Conservation (phyloP, 2,797 vertebrate species). For the Malurus leucopterus region DNA sequence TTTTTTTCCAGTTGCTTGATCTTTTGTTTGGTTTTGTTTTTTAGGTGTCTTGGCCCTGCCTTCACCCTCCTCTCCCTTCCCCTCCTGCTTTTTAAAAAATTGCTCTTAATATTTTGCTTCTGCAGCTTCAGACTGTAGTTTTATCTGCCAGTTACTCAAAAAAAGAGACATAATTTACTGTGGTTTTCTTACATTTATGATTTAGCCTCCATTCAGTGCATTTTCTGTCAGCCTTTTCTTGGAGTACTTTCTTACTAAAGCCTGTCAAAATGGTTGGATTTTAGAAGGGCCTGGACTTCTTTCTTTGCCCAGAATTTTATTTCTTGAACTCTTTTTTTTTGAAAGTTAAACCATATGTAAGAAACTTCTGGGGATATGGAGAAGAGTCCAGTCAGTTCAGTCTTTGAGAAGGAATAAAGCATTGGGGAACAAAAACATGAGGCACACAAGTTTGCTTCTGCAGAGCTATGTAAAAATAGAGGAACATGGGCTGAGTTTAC, state of each 20-base stretch:
- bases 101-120: neutral
- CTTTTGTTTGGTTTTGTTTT: neutral
- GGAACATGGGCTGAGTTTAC: neutral
- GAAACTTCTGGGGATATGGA: neutral
- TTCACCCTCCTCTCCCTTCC: fast-evolving
- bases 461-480: neutral
- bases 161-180: neutral
- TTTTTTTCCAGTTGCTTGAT: neutral
- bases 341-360: neutral
- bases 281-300: neutral
- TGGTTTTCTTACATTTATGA: neutral
- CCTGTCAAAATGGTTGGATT: neutral
- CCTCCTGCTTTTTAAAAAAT: neutral
- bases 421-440: neutral
- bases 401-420: neutral
- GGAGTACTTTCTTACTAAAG: neutral
- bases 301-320: neutral
- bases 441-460: neutral
- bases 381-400: neutral
- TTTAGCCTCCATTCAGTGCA: neutral
- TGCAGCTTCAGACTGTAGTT: neutral
- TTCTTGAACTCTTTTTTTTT: neutral
- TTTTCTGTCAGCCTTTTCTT: neutral
- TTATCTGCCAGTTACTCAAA: neutral
- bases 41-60: neutral